Base-by-base conservation (phyloP, 2,888 invertebrate genomes). In the Drosophila putrida region DNA sequence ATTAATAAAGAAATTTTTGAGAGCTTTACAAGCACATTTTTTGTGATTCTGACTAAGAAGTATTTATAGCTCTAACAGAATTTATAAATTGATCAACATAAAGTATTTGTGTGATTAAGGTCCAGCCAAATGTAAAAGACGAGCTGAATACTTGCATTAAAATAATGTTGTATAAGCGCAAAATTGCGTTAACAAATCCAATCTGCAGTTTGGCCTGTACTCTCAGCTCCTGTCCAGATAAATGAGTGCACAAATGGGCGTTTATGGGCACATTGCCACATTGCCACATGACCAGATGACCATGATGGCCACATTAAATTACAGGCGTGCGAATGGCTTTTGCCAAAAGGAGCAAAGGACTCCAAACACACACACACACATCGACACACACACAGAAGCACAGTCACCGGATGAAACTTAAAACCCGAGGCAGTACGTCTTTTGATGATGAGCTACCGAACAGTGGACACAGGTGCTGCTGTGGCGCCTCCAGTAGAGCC, bases 121-220 rank as follows among this genome's bases (percentile, higher is more conserved):
- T 38, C 69, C 75, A 75, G 59, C 77, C 77, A 61, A 63, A 78
- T 49, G 44, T 39, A 20, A 39, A 20, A 39, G 25, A 51, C 46
- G 44, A 43, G 66, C 9, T 63, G 35, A 35, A n/a, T 35, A 75
- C 78, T 75, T 80, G 78, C 83, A 85, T 85, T 85, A 85, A 85
- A 76, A 85, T 85, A 80, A 85, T 82, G 82, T 78, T 82, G 67
- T 68, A 64, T 69, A 80, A 80, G 76, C 82, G 82, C 43, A 75
- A 82, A 82, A 82, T 80, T 73, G 76, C 83, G 73, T 82, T 85
- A 67, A 69, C 80, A 82, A 82, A 82, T 85, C 76, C 80, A 85
- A 82, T 82, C 75, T 80, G 82, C 71, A 62, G 71, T 68, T 28
- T 49, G 10, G 57, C 57, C 36, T 13, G 10, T 41, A 13, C 9